A percentile compares a stretch with the other conserved stretches of the same genome.
Evolutionary conservation across 1,140 invertebrate species (phyloP).

Genomic region (Chironomus tepperi): DNA sequence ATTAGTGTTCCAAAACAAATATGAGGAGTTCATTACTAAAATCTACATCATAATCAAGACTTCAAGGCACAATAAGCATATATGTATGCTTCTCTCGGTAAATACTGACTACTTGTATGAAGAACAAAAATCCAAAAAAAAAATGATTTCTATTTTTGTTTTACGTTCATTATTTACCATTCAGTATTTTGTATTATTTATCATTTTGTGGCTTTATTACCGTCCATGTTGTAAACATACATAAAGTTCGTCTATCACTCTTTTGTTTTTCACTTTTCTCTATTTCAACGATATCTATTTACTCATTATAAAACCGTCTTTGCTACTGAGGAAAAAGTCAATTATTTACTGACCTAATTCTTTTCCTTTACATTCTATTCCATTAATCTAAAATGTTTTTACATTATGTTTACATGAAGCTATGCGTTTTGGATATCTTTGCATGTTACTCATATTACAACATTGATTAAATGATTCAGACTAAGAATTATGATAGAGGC

Average conservation of each 20-base stretch:
- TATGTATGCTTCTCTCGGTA: too few species aligned
- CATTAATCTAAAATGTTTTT: too few species aligned
- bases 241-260: neutral
- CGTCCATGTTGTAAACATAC: neutral
- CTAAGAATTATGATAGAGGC: neutral
- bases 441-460: neutral
- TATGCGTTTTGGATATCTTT: neutral
- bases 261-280: neutral
- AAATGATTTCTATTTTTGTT: too few species aligned
- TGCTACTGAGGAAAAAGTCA: neutral
- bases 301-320: neutral
- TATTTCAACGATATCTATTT: conserved; percentile 7
- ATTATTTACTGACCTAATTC: conserved; percentile 17
- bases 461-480: neutral
- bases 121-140: too few species aligned
- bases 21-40: too few species aligned
- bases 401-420: neutral
- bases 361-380: neutral
- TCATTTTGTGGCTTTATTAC: too few species aligned
- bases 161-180: too few species aligned
- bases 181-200: too few species aligned
- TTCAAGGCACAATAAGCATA: too few species aligned
- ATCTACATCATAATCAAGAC: too few species aligned
- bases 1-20: too few species aligned
- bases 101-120: too few species aligned